Base-by-base conservation (phyloP, 2,797 vertebrate genomes). In the Sebastes miniatus region DNA sequence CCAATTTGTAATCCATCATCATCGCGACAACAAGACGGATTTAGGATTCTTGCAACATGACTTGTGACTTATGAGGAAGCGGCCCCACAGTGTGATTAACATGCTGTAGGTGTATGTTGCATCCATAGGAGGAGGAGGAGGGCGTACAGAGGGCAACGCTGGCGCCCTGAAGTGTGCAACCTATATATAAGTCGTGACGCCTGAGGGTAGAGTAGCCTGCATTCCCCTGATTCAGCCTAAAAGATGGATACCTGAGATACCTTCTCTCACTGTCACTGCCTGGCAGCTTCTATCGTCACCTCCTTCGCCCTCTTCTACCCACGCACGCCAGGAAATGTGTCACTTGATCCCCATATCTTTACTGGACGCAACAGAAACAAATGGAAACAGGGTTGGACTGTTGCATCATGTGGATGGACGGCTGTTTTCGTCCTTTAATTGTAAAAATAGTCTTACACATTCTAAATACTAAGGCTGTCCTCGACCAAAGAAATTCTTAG, bases 211-310 rank as follows among this genome's bases (percentile, higher is more conserved):
- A 86, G 89, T 89, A 34, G 82, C 87, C 81, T 54, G 77, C 86
- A 79, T 87, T 91, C 76, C 83, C 81, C 85, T 84, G 88, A 90
- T 92, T 92, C 86, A 91, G 89, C 89, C 86, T 79, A 76, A 88
- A 91, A 73, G 83, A 86, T 77, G 74, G 84, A 92, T 87, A 77
- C 85, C 73, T 87, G 13, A 73, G 79, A 92, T 87, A 72, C 61
- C 73, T 81, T 31, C 29, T 66, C 47, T 79, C 82, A 4, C 78
- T 47, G 82, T 86, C 87, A 81, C 52, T 29, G 36, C 16, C 54
- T 76, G 18, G 39, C 83, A 57, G 69, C 68, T 73, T 47, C 64
- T 69, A 18, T 59, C 32, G 39, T 82, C 79, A 76, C 70, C 83
- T 83, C 79, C 39, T 79, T 58, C 59, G 11, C 24, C 59, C 56